Evolutionary conservation across 1,140 invertebrate species (phyloP).

Genomic region (Oryzaephilus surinamensis): DNA sequence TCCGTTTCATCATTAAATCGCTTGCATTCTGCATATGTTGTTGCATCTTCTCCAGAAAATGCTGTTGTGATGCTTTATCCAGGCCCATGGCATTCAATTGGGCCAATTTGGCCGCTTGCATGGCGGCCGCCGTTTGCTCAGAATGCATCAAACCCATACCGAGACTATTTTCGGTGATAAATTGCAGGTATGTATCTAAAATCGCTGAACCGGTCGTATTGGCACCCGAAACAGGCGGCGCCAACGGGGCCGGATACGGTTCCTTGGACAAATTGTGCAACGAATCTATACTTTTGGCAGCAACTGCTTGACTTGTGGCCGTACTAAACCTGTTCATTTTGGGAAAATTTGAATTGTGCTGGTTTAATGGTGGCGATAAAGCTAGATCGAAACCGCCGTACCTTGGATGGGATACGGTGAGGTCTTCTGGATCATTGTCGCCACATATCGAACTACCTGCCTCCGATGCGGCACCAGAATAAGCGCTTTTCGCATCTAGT

Average conservation of each 20-base stretch:
- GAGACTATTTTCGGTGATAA: constrained; percentile 70
- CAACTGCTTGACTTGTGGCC: constrained; percentile 42
- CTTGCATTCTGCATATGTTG: constrained; percentile 37
- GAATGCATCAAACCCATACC: constrained; percentile 39
- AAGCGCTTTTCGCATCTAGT: constrained; percentile 52
- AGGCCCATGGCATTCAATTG: constrained; percentile 56
- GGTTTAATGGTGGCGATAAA: constrained; percentile 39
- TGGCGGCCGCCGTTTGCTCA: constrained; percentile 35
- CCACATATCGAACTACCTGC: constrained; percentile 58
- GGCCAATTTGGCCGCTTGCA: constrained; percentile 49
- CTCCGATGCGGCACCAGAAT: constrained; percentile 51
- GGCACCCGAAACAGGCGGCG: constrained; percentile 33
- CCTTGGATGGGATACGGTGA: constrained; percentile 49
- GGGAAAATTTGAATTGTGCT: constrained; percentile 25
- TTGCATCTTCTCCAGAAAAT: constrained; percentile 50
- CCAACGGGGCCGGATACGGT: constrained; percentile 39
- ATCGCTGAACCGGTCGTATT: constrained; percentile 60
- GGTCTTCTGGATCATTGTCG: constrained; percentile 70
- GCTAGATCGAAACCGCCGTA: constrained; percentile 37
- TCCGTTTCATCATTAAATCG: constrained; percentile 32
- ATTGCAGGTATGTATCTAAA: constrained; percentile 72
- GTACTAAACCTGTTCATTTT: constrained; percentile 37
- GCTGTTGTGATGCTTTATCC: constrained; percentile 48
- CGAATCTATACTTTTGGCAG: constrained; percentile 51
- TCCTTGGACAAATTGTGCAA: constrained; percentile 39